Percentiles rank a stretch among this genome's conserved stretches.
Evolutionary conservation across 2,113 vertebrate species (phyloP).

Genomic region (Peucedramus taeniatus): DNA sequence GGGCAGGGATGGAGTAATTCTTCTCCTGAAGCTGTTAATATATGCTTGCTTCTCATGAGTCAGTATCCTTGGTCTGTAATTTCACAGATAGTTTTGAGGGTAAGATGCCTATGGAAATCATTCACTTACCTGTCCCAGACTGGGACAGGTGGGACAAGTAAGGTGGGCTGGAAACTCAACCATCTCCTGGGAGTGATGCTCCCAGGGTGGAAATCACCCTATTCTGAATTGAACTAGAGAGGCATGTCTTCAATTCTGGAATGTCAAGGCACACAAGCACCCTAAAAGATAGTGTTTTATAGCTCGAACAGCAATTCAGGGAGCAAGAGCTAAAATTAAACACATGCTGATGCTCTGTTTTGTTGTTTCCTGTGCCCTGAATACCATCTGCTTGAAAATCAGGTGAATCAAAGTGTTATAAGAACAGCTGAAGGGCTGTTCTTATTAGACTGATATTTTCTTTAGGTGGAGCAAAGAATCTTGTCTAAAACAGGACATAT

Average conservation of each 20-base stretch:
- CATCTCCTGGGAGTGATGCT: not conserved
- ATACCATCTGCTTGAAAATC: constrained; percentile 40
- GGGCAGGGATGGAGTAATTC: not conserved
- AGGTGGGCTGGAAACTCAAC: not conserved
- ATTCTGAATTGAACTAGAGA: not conserved
- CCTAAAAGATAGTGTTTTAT: not conserved
- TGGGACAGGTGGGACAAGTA: not conserved
- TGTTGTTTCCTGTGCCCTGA: constrained; percentile 3
- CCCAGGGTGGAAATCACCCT: not conserved
- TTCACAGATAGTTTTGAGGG: not conserved
- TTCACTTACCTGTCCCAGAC: not conserved
- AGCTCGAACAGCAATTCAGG: not conserved
- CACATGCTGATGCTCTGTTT: not conserved
- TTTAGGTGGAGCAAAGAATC: not conserved
- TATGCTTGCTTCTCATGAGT: not conserved
- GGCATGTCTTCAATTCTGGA: not conserved
- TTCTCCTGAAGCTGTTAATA: not conserved
- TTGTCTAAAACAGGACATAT: not conserved
- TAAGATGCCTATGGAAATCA: not conserved
- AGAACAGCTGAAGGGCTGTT: not conserved
- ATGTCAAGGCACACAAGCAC: not conserved
- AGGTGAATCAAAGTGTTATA: constrained; percentile 26
- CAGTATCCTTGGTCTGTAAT: not conserved
- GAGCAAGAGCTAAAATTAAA: constrained; percentile 39
- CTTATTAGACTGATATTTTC: not conserved